Conservation (phyloP, 1,140 invertebrate species). For the Ceratoteleas bidentatus region DNA sequence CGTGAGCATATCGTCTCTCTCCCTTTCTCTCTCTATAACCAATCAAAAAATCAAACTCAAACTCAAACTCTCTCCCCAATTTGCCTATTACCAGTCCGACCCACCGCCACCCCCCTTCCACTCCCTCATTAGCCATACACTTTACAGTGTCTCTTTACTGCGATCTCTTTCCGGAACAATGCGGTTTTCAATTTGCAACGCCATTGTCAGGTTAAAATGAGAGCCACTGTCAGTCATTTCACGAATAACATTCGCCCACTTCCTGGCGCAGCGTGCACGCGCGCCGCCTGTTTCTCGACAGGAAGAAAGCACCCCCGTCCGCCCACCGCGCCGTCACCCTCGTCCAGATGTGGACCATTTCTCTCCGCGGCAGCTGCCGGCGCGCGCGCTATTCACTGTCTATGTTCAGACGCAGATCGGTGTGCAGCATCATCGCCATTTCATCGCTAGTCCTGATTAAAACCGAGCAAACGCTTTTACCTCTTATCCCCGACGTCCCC, state of each 20-base stretch:
- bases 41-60: too few species aligned
- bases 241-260: constrained; percentile 42
- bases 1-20: too few species aligned
- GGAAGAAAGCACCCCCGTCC: constrained; percentile 55
- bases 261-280: constrained; percentile 36
- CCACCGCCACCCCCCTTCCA: too few species aligned
- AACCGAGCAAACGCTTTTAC: constrained; percentile 30
- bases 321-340: constrained; percentile 44
- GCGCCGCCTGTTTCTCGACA: constrained; percentile 41
- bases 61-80: too few species aligned
- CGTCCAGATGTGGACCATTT: constrained; percentile 58
- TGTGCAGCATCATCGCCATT: constrained; percentile 24
- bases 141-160: too few species aligned
- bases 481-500: constrained; percentile 6
- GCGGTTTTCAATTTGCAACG: background rate
- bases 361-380: constrained; percentile 49
- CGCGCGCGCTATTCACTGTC: constrained; percentile 1
- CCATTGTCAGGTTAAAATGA: constrained; percentile 17
- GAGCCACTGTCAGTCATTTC: constrained; percentile 43
- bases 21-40: too few species aligned
- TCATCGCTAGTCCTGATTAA: constrained; percentile 38
- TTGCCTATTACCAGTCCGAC: too few species aligned
- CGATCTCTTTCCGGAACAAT: background rate
- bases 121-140: too few species aligned
- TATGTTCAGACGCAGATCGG: constrained; percentile 29